Percentiles rank a stretch among this genome's conserved stretches.
Conservation (phyloP, 1,140 invertebrate species). For the Eupristina koningsbergeri region DNA sequence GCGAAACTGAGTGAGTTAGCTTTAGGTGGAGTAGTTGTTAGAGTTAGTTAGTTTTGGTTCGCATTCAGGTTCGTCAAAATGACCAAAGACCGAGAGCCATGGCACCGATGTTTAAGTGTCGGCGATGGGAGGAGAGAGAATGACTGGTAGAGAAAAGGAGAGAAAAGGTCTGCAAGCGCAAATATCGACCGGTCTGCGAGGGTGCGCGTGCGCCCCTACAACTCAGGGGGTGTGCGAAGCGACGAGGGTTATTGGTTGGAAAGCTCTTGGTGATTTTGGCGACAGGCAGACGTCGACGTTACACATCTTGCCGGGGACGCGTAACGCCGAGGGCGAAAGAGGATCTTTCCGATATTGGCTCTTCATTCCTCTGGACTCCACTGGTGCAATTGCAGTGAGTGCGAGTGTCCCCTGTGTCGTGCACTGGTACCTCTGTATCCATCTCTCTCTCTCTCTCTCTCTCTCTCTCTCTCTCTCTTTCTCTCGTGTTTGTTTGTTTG, state of each 20-base stretch:
- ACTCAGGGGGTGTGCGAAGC: not conserved
- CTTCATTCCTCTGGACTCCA: not conserved
- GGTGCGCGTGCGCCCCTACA: constrained; percentile 19
- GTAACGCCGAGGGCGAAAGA: not conserved
- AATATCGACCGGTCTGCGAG: constrained; percentile 17
- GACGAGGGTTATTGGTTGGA: constrained; percentile 15
- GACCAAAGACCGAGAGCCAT: not conserved
- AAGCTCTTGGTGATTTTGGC: constrained; percentile 11
- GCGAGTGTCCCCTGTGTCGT: not conserved
- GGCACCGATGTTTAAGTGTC: not conserved
- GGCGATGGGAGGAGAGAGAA: not conserved
- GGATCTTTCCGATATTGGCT: not conserved
- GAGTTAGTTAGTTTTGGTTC: too few species aligned
- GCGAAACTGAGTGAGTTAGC: too few species aligned
- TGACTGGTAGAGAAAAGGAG: not conserved
- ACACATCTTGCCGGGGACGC: constrained; percentile 31
- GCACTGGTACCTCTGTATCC: not conserved
- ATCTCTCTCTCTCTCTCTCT: not conserved
- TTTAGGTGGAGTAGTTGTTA: too few species aligned
- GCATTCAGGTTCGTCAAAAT: not conserved
- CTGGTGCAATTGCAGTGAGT: not conserved
- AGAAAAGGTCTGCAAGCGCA: not conserved
- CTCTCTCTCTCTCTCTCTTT: not conserved
- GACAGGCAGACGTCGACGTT: constrained; percentile 4
- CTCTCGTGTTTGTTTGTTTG: too few species aligned